A percentile compares a stretch with the other conserved stretches of the same genome.
These are phyloP conservation scores for Garra rufa DNA, from an alignment of 2,113 vertebrate species.

Conservation along the genomic window DNA sequence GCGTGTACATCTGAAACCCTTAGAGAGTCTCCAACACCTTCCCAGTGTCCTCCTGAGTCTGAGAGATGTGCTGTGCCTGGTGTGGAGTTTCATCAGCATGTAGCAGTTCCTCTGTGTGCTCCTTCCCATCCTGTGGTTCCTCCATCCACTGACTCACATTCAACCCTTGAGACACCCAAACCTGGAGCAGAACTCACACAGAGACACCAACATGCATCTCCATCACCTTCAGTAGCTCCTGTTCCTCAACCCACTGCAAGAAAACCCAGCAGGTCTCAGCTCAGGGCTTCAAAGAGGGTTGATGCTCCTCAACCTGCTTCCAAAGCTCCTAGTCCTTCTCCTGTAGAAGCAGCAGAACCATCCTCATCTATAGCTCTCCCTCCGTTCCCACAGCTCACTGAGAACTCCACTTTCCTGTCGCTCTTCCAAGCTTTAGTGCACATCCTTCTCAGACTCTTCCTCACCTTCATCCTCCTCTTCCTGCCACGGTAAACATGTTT, in stretches of 20 bases:
- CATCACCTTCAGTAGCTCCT: not conserved
- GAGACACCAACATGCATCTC: not conserved
- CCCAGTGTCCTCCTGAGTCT: constrained; percentile 35
- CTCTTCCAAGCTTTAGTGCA: constrained; percentile 45
- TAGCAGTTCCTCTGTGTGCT: not conserved
- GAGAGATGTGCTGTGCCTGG: not conserved
- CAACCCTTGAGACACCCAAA: not conserved
- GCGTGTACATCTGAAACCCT: not conserved
- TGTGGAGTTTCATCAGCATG: not conserved
- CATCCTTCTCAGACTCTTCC: constrained; percentile 52
- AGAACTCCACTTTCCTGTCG: constrained; percentile 7
- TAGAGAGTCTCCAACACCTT: constrained; percentile 1
- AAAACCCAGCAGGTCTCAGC: not conserved
- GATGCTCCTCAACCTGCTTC: not conserved
- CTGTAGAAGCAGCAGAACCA: not conserved
- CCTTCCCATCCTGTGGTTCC: not conserved
- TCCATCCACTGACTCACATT: not conserved
- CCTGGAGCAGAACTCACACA: not conserved
- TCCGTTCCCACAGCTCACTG: constrained; percentile 3
- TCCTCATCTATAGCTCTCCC: not conserved
- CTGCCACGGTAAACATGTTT: constrained; percentile 45
- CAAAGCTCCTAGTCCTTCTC: not conserved
- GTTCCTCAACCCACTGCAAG: not conserved
- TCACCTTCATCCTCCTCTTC: constrained; percentile 51
- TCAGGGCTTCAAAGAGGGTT: not conserved